Evolutionary conservation across 2,113 vertebrate species (phyloP).

Genomic region (Tragelaphus buxtoni): DNA sequence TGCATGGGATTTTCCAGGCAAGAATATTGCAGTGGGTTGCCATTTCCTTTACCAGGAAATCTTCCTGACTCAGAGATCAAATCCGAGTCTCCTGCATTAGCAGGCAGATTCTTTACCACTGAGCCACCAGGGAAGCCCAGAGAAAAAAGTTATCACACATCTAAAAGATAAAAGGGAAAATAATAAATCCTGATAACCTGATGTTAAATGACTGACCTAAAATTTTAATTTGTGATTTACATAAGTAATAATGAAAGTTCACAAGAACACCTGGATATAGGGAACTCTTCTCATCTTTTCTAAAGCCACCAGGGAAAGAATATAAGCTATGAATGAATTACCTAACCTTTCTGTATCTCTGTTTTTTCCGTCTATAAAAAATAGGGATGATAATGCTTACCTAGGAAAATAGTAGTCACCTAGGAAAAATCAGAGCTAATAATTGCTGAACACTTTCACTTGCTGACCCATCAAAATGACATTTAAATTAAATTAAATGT

Average conservation of each 20-base stretch:
- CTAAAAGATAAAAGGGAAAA: not conserved
- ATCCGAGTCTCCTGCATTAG: not conserved
- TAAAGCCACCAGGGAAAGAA: not conserved
- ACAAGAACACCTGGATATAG: not conserved
- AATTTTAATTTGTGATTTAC: constrained; percentile 20
- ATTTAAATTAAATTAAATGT: not conserved
- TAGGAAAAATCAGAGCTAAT: not conserved
- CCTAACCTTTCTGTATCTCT: not conserved
- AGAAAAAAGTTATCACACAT: not conserved
- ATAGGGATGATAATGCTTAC: not conserved
- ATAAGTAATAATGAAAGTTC: not conserved
- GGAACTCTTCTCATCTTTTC: not conserved
- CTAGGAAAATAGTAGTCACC: not conserved
- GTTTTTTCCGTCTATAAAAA: not conserved
- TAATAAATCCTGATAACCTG: not conserved
- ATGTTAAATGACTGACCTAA: not conserved
- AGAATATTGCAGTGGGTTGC: not conserved
- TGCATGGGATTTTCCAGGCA: not conserved
- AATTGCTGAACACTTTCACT: not conserved
- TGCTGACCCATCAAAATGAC: not conserved
- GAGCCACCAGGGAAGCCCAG: not conserved
- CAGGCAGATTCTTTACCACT: not conserved
- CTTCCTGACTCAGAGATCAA: not conserved
- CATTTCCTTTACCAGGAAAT: not conserved
- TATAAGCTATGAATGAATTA: not conserved